A percentile compares a stretch with the other conserved stretches of the same genome.
Conservation (phyloP, 2,797 vertebrate genomes). For the Martes flavigula region DNA sequence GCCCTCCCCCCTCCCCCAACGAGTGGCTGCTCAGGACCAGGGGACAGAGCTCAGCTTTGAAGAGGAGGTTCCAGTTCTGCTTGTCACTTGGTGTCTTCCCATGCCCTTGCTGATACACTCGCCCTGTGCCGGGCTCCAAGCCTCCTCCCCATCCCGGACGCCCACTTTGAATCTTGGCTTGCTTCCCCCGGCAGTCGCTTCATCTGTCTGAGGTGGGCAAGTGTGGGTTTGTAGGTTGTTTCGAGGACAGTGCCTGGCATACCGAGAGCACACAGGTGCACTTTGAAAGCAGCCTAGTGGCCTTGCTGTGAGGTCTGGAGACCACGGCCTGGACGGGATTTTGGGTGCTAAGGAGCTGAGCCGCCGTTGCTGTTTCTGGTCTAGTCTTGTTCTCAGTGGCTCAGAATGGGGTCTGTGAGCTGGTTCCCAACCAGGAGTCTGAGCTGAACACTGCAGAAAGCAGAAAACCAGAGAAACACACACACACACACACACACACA, state of each 20-base stretch:
- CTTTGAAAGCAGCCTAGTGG: no score
- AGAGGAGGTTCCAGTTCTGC: fast-evolving
- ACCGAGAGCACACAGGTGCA: fast-evolving
- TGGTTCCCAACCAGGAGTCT: background rate
- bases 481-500: fast-evolving
- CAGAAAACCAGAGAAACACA: background rate
- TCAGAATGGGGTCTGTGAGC: background rate
- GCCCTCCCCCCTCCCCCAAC: no score
- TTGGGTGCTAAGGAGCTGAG: background rate
- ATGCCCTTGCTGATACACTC: background rate
- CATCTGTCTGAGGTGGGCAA: background rate
- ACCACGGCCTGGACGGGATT: background rate
- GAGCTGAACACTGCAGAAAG: background rate
- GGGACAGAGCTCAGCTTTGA: background rate
- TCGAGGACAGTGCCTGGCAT: background rate
- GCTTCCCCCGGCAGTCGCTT: background rate
- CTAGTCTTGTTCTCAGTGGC: background rate
- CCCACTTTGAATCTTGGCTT: background rate
- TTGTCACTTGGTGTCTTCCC: fast-evolving
- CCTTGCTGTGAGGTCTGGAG: background rate
- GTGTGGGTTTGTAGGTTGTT: fast-evolving
- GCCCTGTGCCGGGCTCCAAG: background rate
- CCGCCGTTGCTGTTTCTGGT: background rate
- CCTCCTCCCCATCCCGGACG: fast-evolving
- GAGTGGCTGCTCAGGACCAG: background rate